Evolutionary conservation across 1,140 invertebrate genomes (phyloP), one percentile per base, ranked within the genome.

Genomic region (Aphelenchoides avenae): DNA sequence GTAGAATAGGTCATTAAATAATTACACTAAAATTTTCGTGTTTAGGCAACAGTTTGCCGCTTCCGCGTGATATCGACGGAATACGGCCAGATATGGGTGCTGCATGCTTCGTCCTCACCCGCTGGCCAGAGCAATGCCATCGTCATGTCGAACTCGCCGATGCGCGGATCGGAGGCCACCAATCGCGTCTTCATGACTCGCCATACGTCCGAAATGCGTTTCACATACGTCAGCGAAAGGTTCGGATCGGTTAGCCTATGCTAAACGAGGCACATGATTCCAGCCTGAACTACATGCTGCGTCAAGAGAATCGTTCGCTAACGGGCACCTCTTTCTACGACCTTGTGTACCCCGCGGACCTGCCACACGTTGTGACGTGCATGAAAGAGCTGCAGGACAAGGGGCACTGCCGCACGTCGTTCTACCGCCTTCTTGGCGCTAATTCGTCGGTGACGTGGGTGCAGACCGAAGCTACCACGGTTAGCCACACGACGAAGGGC

Each of bases 311-410:
- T 22, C 54, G 56, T n/a, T 56, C 68, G 11, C 46, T 72, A 5
- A 64, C 75, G 50, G 71, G 71, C 0, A 56, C 68, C 2, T 70
- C 66, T 5, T 75, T 69, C 65, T 73, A 73, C 50, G 70, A 73
- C 5, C 29, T 75, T 3, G 64, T 73, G 4, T 69, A 75, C 59
- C 70, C 70, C 22, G 64, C 26, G 9, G 70, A 73, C 50, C 27
- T 61, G 13, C 22, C 40, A 5, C 20, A 48, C 13, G 39, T 73
- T 6, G 27, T 51, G 13, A 46, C 56, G n/a, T 66, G 57, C 1
- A 61, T 66, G 6, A 15, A 27, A 6, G 70, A 72, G 27, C 54
- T 72, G 9, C 66, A 73, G 31, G 26, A 37, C 22, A 72, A 73
- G 34, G 60, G 62, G 30, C 59, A 70, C 34, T 57, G 52, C 31